These are phyloP conservation scores for Plutomurus gul DNA, from an alignment of 1,140 invertebrate genomes.

Conservation along the genomic window DNA sequence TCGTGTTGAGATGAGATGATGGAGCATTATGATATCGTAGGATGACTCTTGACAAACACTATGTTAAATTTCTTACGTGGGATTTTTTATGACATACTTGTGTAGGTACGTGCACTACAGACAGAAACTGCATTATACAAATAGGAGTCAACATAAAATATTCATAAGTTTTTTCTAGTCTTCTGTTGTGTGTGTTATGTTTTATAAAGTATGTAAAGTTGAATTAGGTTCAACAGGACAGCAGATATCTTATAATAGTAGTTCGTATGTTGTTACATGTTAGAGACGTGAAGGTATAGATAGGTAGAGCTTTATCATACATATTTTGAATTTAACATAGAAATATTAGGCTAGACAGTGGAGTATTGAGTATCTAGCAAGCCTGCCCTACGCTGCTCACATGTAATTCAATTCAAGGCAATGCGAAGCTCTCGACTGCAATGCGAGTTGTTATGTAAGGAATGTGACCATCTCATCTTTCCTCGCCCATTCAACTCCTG, in stretches of 20 bases:
- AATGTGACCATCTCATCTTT: conserved; percentile 52
- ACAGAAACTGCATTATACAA: no score
- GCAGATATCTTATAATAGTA: no score
- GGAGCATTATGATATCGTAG: background rate
- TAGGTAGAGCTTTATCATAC: no score
- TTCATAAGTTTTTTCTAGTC: conserved; percentile 13
- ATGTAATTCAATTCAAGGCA: conserved; percentile 23
- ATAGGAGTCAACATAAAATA: conserved; percentile 12
- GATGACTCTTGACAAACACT: background rate
- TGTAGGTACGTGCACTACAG: background rate
- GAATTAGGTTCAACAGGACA: no score
- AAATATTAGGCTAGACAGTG: background rate
- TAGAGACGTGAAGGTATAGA: no score
- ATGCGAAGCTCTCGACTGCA: background rate
- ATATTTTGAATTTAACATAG: background rate
- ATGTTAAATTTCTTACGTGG: background rate
- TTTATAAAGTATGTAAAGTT: no score
- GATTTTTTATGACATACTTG: background rate
- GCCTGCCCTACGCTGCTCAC: background rate
- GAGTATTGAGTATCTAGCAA: background rate
- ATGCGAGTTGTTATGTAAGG: conserved; percentile 43
- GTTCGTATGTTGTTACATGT: no score
- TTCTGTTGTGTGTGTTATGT: background rate
- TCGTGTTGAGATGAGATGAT: background rate
- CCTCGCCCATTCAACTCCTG: conserved; percentile 46